These are phyloP conservation scores for Matsumyia berberina DNA, from an alignment of 2,888 invertebrate species.

Conservation along the genomic window DNA sequence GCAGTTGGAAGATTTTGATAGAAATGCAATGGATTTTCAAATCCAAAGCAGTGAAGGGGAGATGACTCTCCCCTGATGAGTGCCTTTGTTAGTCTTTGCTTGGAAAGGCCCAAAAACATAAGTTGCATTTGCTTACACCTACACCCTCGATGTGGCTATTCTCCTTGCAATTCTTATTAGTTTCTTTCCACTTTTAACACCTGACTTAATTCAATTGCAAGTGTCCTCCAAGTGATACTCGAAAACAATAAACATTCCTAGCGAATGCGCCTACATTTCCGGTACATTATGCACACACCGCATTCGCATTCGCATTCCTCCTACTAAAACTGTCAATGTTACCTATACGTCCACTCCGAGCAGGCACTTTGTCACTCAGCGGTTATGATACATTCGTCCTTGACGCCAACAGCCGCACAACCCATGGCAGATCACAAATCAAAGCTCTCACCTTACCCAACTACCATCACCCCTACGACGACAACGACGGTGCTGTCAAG, in stretches of 20 bases:
- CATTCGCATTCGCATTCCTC: conserved; percentile 28
- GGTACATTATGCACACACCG: conserved; percentile 44
- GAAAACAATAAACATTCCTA: conserved; percentile 41
- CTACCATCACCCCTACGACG: conserved; percentile 38
- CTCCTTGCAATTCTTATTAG: too few relatives aligned
- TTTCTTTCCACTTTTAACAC: too few relatives aligned
- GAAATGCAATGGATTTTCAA: too few relatives aligned
- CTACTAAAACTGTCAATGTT: conserved; percentile 64
- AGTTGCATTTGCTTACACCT: too few relatives aligned
- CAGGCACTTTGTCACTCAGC: conserved; percentile 65
- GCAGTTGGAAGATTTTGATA: too few relatives aligned
- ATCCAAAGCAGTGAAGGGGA: too few relatives aligned
- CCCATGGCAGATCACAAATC: conserved; percentile 43
- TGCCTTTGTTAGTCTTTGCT: too few relatives aligned
- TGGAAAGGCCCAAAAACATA: too few relatives aligned
- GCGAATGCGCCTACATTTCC: conserved; percentile 58
- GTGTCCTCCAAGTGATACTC: background rate
- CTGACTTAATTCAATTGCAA: background rate
- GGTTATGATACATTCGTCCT: conserved; percentile 73
- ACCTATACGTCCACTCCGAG: conserved; percentile 42
- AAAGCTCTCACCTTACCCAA: conserved; percentile 64
- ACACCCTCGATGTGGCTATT: too few relatives aligned
- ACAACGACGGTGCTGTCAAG: conserved; percentile 39
- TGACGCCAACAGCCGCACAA: conserved; percentile 50
- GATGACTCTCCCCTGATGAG: too few relatives aligned